phyloP scores from a whole-genome alignment of 1,140 invertebrate genomes.

The Aphelenchoides besseyi region DNA sequence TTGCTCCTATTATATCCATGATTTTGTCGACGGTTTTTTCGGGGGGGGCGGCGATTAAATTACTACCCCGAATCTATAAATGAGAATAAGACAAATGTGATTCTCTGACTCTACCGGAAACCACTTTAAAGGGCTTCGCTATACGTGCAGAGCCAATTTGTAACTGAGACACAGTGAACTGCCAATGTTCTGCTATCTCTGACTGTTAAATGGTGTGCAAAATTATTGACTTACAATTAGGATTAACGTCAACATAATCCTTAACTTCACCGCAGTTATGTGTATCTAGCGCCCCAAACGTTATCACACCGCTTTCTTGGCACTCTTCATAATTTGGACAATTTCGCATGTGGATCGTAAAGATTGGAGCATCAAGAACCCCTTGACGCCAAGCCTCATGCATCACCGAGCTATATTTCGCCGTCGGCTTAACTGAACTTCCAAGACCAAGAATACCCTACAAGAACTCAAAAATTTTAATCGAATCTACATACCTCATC shows the following conservation, averaged over 20 bases:
- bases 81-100: background rate
- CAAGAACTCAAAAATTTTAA: background rate
- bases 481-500: slow-evolving; percentile 1
- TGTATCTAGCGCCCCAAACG: background rate
- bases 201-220: background rate
- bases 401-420: background rate
- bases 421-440: background rate
- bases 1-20: background rate
- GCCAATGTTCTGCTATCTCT: background rate
- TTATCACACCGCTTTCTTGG: slow-evolving; percentile 16
- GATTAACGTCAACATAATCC: background rate
- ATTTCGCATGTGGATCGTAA: background rate
- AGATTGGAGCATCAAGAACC: background rate
- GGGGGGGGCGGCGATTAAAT: background rate
- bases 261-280: background rate
- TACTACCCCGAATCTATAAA: background rate
- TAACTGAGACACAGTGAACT: background rate
- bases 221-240: background rate
- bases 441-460: background rate
- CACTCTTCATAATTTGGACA: background rate
- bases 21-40: background rate
- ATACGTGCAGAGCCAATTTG: background rate
- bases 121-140: background rate
- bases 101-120: background rate
- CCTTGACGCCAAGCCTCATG: background rate